Evolutionary conservation across 2,888 invertebrate genomes (phyloP), one percentile per base, ranked within the genome.

Genomic region (Phyllotreta cruciferae): DNA sequence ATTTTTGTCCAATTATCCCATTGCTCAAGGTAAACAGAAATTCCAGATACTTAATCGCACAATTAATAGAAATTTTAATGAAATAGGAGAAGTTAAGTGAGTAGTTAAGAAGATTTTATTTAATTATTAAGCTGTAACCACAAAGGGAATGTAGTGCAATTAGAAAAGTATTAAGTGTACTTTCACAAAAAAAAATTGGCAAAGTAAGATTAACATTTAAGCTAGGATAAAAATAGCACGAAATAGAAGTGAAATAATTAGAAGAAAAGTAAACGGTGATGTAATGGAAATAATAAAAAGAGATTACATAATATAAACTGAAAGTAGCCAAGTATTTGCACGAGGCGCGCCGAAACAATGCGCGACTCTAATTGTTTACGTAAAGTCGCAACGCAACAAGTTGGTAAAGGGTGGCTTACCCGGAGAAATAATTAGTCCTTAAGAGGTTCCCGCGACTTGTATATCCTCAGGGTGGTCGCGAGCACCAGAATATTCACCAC

Each of bases 401-500:
- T 73, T 70, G 70, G 62, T 63, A 62, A 53, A 57, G 63, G 57
- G 60, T 50, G 54, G 74, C 77, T 76, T 74, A 79, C 78, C 76
- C 75, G 74, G 73, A 75, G 70, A 75, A 74, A 65, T 64, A 66
- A 66, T 70, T 73, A 75, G 72, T 79, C 78, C 79, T 78, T 78
- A 74, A 78, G 74, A 74, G 75, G 76, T 76, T 77, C 76, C 74
- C 75, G 77, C 76, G 76, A 74, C 74, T 70, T 70, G 73, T 66
- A 71, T 70, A 75, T 74, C 74, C 76, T 73, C 72, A 70, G 75
- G 77, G 74, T 71, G 71, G 75, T 71, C 78, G 77, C 77, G 76
- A 78, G 75, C 77, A 79, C 79, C 74, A 71, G 71, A 73, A 52
- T 50, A 54, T 64, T 52, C 68, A 74, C 75, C 76, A 78, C 75